Evolutionary conservation across 2,888 invertebrate genomes (phyloP).

Genomic region (Cephus spinipes): DNA sequence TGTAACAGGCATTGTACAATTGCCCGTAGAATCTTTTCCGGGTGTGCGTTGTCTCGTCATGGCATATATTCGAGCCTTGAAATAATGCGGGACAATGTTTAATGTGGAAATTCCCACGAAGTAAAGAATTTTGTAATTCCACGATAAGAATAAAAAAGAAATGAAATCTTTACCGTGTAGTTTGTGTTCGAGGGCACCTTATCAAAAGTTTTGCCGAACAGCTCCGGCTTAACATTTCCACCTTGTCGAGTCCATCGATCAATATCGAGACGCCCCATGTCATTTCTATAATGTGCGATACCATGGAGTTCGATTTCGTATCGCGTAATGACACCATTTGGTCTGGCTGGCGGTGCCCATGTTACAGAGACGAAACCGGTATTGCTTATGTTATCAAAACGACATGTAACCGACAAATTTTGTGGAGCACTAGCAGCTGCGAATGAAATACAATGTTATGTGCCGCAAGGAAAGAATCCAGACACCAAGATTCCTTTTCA

Average conservation of each 20-base stretch:
- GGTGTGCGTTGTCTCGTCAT: constrained; percentile 81
- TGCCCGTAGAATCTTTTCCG: constrained; percentile 74
- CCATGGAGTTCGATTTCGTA: constrained; percentile 77
- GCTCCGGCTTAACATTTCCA: background rate
- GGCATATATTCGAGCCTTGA: constrained; percentile 72
- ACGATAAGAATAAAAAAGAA: constrained; percentile 6
- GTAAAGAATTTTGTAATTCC: background rate
- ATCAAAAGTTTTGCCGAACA: constrained; percentile 67
- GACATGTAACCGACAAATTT: constrained; percentile 76
- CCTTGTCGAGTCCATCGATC: constrained; percentile 41
- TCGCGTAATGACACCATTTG: constrained; percentile 83
- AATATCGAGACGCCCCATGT: constrained; percentile 22
- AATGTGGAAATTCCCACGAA: background rate
- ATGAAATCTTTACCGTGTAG: constrained; percentile 75
- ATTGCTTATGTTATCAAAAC: constrained; percentile 72
- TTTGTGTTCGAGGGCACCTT: constrained; percentile 85
- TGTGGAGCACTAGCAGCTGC: constrained; percentile 78
- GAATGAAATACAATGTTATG: constrained; percentile 26
- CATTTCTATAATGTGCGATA: constrained; percentile 64
- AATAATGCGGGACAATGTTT: background rate
- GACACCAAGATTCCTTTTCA: background rate
- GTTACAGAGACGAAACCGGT: constrained; percentile 75
- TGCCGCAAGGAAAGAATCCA: background rate
- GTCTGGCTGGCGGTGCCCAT: constrained; percentile 80
- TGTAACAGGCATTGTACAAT: constrained; percentile 79